These are phyloP conservation scores for Puntigrus tetrazona DNA, from an alignment of 2,113 vertebrate species.

Conservation along the genomic window DNA sequence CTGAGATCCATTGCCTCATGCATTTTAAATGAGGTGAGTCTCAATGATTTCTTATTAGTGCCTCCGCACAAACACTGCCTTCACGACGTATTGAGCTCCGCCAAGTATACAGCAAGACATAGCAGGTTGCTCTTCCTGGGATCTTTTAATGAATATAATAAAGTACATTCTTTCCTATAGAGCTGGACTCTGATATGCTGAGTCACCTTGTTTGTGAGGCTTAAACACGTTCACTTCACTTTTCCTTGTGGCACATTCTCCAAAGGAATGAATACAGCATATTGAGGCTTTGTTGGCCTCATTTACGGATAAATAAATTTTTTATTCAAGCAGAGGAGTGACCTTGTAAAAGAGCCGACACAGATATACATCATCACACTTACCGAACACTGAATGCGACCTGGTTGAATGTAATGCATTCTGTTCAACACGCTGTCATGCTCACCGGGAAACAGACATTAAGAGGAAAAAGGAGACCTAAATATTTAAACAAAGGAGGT, in stretches of 20 bases:
- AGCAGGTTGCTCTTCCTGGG: not conserved
- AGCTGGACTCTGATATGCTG: not conserved
- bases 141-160: not conserved
- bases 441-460: not conserved
- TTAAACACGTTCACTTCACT: constrained; percentile 7
- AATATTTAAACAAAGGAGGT: constrained; percentile 16
- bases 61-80: constrained; percentile 8
- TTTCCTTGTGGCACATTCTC: not conserved
- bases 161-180: not conserved
- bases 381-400: constrained; percentile 13
- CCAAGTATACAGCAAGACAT: not conserved
- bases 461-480: not conserved
- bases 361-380: constrained; percentile 40
- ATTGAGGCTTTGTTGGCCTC: not conserved
- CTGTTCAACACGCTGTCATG: not conserved
- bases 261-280: not conserved
- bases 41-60: constrained; percentile 21
- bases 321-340: constrained; percentile 44
- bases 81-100: not conserved
- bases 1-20: constrained; percentile 38
- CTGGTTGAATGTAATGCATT: constrained; percentile 36
- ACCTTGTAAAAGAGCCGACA: constrained; percentile 41
- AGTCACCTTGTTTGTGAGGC: constrained; percentile 3
- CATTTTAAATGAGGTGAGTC: constrained; percentile 36
- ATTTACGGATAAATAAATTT: constrained; percentile 38